Conservation (phyloP, 2,888 invertebrate species). For the Busseola fusca region DNA sequence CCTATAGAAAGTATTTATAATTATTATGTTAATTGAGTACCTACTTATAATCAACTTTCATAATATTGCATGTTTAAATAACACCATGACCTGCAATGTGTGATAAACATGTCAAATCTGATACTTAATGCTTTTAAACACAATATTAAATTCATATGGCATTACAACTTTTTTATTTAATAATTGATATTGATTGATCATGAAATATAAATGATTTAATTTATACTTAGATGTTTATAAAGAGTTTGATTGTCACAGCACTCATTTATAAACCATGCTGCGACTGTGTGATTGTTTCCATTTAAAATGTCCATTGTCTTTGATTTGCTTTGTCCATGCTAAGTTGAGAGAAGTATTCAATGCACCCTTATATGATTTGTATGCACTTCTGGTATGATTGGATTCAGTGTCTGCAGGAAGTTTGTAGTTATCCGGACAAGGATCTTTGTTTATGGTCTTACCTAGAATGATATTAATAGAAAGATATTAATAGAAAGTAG, state of each 20-base stretch:
- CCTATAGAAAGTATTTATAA: slow-evolving; percentile 4
- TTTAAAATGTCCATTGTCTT: slow-evolving; percentile 64
- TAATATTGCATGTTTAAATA: slow-evolving; percentile 12
- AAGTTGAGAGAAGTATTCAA: slow-evolving; percentile 22
- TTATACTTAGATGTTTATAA: slow-evolving; percentile 45
- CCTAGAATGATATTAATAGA: not conserved
- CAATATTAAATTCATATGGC: slow-evolving; percentile 11
- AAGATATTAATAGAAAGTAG: not conserved
- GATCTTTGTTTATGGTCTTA: not conserved
- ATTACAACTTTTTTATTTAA: slow-evolving; percentile 9
- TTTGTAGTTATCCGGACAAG: not conserved
- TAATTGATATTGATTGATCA: slow-evolving; percentile 2
- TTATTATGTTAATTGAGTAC: too few relatives aligned
- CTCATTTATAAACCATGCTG: slow-evolving; percentile 62
- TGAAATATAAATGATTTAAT: slow-evolving; percentile 29
- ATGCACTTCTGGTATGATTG: slow-evolving; percentile 19
- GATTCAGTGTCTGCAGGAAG: not conserved
- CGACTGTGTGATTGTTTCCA: slow-evolving; percentile 62
- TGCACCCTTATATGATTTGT: slow-evolving; percentile 39
- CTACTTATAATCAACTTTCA: slow-evolving; percentile 1
- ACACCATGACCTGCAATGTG: slow-evolving; percentile 24
- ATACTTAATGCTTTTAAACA: slow-evolving; percentile 14
- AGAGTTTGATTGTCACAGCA: slow-evolving; percentile 47
- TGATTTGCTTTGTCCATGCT: slow-evolving; percentile 38
- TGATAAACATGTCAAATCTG: slow-evolving; percentile 7